Base-by-base conservation (phyloP, 1,140 invertebrate species). In the Hesperophylax magnus region DNA sequence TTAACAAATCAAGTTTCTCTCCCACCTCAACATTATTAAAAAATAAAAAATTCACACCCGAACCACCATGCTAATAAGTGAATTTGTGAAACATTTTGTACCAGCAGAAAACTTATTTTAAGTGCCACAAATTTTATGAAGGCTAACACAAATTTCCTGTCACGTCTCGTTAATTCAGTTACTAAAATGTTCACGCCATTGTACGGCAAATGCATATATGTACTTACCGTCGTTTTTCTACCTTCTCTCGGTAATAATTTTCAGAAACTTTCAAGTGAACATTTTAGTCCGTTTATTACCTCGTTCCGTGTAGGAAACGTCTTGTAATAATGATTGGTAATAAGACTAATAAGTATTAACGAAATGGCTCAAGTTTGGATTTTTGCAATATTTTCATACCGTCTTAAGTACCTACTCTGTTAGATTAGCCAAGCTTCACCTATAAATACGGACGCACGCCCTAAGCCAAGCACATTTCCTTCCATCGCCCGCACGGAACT, bases 381-480 rank as follows among this genome's bases (percentile, higher is more conserved):
- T 58, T 18, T 76, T 31, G n/a, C 54, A 31, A 76, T 61, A 76
- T 76, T 76, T 76, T 58, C 54, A 31, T 18, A n/a, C 27, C 8
- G 56, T 76, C 34, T 17, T n/a, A 58, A 39, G 34, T 39, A 47
- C 6, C 6, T 60, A 34, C n/a, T 74, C 71, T 60, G 72, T 60
- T 14, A 60, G 27, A 58, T 76, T 76, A 76, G 72, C 27, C 39
- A 76, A 39, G 72, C 72, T 60, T 58, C 18, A 47, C 72, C 72
- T 60, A 58, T 76, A 76, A 76, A 34, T 52, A 76, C 24, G 24
- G 18, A 60, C 54, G 72, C 72, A 74, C 71, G 47, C 71, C 71
- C 20, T 31, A 22, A 24, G 53, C 20, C 52, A 22, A 72, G 20
- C 69, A 14, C 27, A 47, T 24, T 52, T 74, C 39, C 71, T 74